Evolutionary conservation across 2,797 vertebrate species (phyloP), one percentile per base, ranked within the genome.

Genomic region (Chaetodon trifasciatus): DNA sequence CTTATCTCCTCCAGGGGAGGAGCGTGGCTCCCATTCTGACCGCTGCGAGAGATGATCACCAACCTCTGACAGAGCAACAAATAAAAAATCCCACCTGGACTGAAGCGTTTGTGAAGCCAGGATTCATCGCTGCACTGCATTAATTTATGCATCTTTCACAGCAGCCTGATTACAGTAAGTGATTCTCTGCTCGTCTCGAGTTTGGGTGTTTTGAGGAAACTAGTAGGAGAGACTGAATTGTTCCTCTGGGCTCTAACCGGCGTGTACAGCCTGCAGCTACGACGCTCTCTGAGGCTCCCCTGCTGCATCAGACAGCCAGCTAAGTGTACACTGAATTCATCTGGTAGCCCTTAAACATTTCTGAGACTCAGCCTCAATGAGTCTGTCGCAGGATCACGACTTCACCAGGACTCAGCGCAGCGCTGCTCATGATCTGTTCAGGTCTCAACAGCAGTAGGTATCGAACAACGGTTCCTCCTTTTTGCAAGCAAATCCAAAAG

Each of bases 251-350:
- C 19, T 83, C 77, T 57, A 49, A 39, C 40, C 32, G 19, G 57
- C 21, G 64, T 64, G 52, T 57, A 46, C 46, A 65, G 57, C 70
- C 75, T 71, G 66, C 37, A 77, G 63, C 44, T 73, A 57, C 40
- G 23, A 60, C 23, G 3, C 24, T 61, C 50, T 68, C 7, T 46
- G 7, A 40, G 62, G 44, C 10, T 61, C 53, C 28, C 40, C 63
- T 40, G 23, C 8, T 11, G 17, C 50, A 15, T 24, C 53, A 42
- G 19, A 44, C 53, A 71, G 58, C 11, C 28, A 21, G 71, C 40
- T 69, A 28, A 58, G 50, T 35, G 37, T 40, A 49, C 53, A 69
- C 68, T 78, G 56, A 56, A 86, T 85, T 81, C 50, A 70, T 73
- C 60, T 47, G 23, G 11, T 50, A 84, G 62, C 44, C 17, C 55